Evolutionary conservation across 2,888 invertebrate species (phyloP).

Genomic region (Ditylenchus weischeri): DNA sequence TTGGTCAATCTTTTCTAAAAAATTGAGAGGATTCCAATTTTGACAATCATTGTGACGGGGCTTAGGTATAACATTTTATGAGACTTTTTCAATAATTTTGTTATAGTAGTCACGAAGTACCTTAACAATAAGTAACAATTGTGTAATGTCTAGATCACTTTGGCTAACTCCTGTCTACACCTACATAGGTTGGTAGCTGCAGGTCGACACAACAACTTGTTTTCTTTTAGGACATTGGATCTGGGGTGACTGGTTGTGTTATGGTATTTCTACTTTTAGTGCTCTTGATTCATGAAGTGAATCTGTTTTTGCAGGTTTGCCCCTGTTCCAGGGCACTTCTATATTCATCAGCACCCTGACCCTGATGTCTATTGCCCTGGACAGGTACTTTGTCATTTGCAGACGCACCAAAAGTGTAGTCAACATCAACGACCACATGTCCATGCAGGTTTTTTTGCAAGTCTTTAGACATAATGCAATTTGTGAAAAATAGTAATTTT

Average conservation of each 20-base stretch:
- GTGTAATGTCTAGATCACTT: slow-evolving; percentile 74
- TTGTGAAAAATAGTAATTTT: not conserved
- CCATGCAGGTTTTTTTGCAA: slow-evolving; percentile 24
- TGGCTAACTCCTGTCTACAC: slow-evolving; percentile 94
- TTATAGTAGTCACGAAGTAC: too few relatives aligned
- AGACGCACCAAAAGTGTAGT: slow-evolving; percentile 24
- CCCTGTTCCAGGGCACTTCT: slow-evolving; percentile 79
- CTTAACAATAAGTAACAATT: too few relatives aligned
- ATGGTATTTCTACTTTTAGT: slow-evolving; percentile 59
- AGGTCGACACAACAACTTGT: too few relatives aligned
- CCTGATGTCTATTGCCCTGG: slow-evolving; percentile 91
- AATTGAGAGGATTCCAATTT: too few relatives aligned
- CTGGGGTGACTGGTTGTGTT: slow-evolving; percentile 84
- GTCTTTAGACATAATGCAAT: not conserved
- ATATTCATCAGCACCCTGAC: slow-evolving; percentile 96
- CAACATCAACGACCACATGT: slow-evolving; percentile 26
- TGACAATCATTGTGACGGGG: too few relatives aligned
- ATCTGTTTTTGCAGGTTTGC: slow-evolving; percentile 66
- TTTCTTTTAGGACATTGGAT: slow-evolving; percentile 71
- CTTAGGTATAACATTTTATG: too few relatives aligned
- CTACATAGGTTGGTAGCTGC: slow-evolving; percentile 67
- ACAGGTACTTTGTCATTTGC: slow-evolving; percentile 87
- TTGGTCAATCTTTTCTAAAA: too few relatives aligned
- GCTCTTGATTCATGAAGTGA: too few relatives aligned
- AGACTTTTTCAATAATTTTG: too few relatives aligned